phyloP scores from a whole-genome alignment of 2,113 vertebrate genomes.

The Pseudorhombus dupliciocellatus region DNA sequence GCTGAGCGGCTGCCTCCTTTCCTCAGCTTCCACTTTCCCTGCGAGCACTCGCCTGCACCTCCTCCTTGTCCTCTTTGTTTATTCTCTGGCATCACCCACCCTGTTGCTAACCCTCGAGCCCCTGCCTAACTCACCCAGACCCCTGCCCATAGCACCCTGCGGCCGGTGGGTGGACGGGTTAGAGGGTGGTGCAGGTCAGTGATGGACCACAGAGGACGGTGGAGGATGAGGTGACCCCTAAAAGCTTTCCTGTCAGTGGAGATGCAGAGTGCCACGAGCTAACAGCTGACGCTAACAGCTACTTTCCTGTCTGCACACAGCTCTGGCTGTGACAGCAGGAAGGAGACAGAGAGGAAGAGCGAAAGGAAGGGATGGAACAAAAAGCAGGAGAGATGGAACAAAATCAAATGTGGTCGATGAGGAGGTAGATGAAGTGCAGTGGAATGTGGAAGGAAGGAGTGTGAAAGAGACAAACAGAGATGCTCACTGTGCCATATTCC shows the following conservation, averaged over 20 bases:
- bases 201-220: constrained; percentile 14
- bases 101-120: constrained; percentile 70
- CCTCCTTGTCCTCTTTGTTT: constrained; percentile 49
- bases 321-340: constrained; percentile 62
- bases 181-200: constrained; percentile 5
- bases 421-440: constrained; percentile 15
- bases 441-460: constrained; percentile 1
- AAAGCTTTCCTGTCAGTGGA: constrained; percentile 26
- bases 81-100: constrained; percentile 61
- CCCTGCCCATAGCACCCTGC: constrained; percentile 66
- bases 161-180: neutral
- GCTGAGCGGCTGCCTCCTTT: constrained; percentile 84
- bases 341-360: constrained; percentile 8
- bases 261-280: constrained; percentile 42
- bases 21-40: constrained; percentile 84
- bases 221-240: constrained; percentile 39
- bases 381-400: constrained; percentile 6
- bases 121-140: constrained; percentile 61
- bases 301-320: constrained; percentile 54
- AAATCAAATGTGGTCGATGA: neutral
- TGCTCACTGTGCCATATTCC: constrained; percentile 82
- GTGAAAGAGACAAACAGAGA: constrained; percentile 54
- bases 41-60: constrained; percentile 60
- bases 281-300: constrained; percentile 59
- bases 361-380: neutral